These are phyloP conservation scores for Nothocercus julius DNA, from an alignment of 2,113 vertebrate genomes.

Conservation along the genomic window DNA sequence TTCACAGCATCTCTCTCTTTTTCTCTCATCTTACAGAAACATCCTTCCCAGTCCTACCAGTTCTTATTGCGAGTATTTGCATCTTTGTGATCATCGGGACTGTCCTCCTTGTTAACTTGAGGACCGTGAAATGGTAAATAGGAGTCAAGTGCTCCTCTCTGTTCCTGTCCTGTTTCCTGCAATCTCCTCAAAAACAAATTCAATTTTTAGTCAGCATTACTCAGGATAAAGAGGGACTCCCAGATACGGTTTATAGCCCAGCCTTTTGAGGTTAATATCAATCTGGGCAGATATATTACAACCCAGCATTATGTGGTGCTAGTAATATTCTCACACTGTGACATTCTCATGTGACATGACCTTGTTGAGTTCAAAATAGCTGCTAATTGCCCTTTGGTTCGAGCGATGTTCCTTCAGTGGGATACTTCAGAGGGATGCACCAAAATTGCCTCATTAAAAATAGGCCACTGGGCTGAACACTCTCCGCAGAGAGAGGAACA, in stretches of 20 bases:
- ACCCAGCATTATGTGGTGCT: not conserved
- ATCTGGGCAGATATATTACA: not conserved
- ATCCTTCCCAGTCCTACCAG: not conserved
- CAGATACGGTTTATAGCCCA: not conserved
- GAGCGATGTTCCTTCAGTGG: not conserved
- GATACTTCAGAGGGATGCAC: not conserved
- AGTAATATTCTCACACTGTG: accelerated
- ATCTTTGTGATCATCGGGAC: not conserved
- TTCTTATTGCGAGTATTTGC: not conserved
- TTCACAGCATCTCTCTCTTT: not conserved
- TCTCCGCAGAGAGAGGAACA: accelerated
- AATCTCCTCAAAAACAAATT: not conserved
- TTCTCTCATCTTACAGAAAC: conserved; percentile 24
- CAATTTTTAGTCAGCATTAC: not conserved
- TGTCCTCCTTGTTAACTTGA: conserved; percentile 7
- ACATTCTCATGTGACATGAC: not conserved
- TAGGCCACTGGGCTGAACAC: not conserved
- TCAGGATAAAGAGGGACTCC: not conserved
- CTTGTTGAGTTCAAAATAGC: not conserved
- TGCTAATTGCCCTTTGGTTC: not conserved
- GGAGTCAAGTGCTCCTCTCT: not conserved
- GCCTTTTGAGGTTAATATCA: not conserved
- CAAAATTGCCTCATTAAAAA: not conserved
- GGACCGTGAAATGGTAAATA: conserved; percentile 59
- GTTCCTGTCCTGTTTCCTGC: not conserved